Evolutionary conservation across 2,797 vertebrate species (phyloP).

Genomic region (Enteromius viviparus): DNA sequence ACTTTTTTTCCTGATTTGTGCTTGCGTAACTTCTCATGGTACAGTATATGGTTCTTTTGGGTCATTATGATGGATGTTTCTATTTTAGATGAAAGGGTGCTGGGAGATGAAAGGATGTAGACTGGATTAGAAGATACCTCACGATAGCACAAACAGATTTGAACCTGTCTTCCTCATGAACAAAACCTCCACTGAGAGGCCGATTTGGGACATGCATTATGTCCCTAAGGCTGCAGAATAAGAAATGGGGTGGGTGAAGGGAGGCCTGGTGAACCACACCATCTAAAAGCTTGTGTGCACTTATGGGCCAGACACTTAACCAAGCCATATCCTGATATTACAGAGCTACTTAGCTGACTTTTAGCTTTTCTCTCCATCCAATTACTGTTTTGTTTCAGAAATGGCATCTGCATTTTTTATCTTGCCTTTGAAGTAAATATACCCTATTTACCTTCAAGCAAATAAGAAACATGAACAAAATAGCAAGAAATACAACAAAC

Average conservation of each 20-base stretch:
- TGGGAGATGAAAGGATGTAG: background rate
- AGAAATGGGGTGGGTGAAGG: slow-evolving; percentile 20
- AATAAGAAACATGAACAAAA: slow-evolving; percentile 1
- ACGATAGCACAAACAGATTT: slow-evolving; percentile 6
- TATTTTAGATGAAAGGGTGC: slow-evolving; percentile 28
- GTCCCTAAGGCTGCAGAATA: slow-evolving; percentile 27
- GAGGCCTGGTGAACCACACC: slow-evolving; percentile 36
- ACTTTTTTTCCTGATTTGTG: background rate
- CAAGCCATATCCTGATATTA: slow-evolving; percentile 35
- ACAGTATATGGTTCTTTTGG: slow-evolving; percentile 5
- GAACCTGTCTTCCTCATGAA: slow-evolving; percentile 17
- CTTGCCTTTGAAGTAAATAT: slow-evolving; percentile 3
- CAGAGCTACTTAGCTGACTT: slow-evolving; percentile 38
- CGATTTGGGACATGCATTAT: slow-evolving; percentile 13
- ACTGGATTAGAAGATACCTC: slow-evolving; percentile 10
- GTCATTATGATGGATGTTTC: slow-evolving; percentile 29
- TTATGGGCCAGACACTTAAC: slow-evolving; percentile 45
- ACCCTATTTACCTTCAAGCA: slow-evolving; percentile 14
- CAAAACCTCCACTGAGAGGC: slow-evolving; percentile 24
- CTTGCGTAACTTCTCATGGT: slow-evolving; percentile 9
- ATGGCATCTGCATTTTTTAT: slow-evolving; percentile 3
- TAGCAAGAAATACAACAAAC: slow-evolving; percentile 8
- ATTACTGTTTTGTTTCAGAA: slow-evolving; percentile 48
- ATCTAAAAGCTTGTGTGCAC: slow-evolving; percentile 46
- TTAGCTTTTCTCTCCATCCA: slow-evolving; percentile 22